phyloP scores from a whole-genome alignment of 2,888 invertebrate species.

The Watsonalla cultraria region DNA sequence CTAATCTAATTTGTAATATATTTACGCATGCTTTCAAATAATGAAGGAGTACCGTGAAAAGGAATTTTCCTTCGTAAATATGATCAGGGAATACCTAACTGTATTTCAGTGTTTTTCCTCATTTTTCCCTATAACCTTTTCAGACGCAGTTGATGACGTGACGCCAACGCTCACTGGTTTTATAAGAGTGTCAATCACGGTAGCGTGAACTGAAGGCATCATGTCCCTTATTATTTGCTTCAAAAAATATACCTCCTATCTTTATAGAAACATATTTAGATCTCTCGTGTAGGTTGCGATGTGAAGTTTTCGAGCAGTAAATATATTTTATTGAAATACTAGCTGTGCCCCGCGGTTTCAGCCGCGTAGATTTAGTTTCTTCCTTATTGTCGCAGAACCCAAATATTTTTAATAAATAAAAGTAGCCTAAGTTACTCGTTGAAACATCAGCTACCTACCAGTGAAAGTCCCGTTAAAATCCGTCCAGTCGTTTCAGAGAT shows the following conservation, averaged over 20 bases:
- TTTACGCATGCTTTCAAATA: constrained; percentile 18
- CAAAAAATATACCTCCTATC: neutral
- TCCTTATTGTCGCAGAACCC: no score
- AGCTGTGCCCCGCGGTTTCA: no score
- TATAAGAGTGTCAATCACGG: neutral
- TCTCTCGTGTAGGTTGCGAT: no score
- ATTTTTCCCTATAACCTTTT: neutral
- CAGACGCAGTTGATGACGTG: neutral
- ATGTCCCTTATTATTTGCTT: neutral
- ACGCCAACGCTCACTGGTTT: neutral
- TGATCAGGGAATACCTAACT: constrained; percentile 27
- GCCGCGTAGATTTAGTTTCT: no score
- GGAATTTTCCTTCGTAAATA: constrained; percentile 32
- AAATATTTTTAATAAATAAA: no score
- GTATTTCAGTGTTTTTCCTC: neutral
- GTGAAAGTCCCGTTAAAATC: no score
- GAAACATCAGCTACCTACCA: no score
- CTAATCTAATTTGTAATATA: constrained; percentile 14
- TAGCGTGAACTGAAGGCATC: neutral
- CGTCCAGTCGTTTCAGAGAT: no score
- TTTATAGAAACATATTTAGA: no score
- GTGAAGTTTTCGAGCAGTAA: no score
- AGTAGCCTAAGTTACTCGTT: no score
- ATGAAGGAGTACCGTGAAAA: constrained; percentile 20
- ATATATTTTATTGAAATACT: no score